phyloP scores from a whole-genome alignment of 2,888 invertebrate species.

The Eristalis intricaria region DNA sequence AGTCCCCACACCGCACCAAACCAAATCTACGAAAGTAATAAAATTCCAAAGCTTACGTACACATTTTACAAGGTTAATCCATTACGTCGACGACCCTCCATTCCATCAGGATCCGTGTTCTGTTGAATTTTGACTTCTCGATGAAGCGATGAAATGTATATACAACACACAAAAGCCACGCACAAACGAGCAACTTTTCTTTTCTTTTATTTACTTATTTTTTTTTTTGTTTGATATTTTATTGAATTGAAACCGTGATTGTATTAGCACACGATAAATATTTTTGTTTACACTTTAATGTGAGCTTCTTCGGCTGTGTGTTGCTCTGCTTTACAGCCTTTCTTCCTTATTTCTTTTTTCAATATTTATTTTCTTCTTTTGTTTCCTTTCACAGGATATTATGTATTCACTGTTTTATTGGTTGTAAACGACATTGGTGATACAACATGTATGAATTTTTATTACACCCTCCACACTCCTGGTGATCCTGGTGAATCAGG shows the following conservation, averaged over 20 bases:
- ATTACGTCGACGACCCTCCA: neutral
- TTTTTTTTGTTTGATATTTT: neutral
- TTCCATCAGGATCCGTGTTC: neutral
- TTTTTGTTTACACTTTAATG: conserved; percentile 37
- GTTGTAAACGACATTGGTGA: conserved; percentile 38
- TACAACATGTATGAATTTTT: conserved; percentile 44
- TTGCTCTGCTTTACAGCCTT: conserved; percentile 20
- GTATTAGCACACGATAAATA: conserved; percentile 41
- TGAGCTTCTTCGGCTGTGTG: neutral
- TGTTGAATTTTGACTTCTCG: neutral
- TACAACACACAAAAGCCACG: neutral
- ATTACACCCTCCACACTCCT: conserved; percentile 32
- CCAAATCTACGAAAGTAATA: neutral
- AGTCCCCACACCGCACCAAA: neutral
- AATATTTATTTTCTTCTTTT: neutral
- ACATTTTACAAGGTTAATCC: conserved; percentile 63
- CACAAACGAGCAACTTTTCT: neutral
- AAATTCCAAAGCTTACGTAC: conserved; percentile 43
- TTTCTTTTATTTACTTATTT: neutral
- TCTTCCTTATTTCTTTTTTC: neutral
- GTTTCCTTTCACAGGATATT: conserved; percentile 38
- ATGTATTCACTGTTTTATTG: conserved; percentile 40
- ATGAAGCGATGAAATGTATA: neutral
- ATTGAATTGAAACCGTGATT: conserved; percentile 20
- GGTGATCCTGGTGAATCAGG: conserved; percentile 14